Percentiles rank a stretch among this genome's conserved stretches.
phyloP scores from a whole-genome alignment of 2,888 invertebrate species.

The Drosophila pullipes region DNA sequence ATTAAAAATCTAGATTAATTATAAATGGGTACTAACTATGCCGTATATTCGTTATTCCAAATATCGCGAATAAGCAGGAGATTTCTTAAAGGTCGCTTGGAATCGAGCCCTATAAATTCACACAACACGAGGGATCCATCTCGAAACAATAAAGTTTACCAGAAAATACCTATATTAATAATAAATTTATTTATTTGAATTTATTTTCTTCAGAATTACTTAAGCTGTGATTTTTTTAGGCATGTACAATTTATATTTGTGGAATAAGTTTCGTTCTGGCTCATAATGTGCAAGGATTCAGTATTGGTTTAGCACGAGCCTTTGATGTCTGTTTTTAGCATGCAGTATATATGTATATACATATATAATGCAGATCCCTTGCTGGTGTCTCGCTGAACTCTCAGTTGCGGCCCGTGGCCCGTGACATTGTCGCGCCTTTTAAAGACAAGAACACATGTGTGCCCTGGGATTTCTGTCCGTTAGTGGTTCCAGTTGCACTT shows the following conservation, averaged over 20 bases:
- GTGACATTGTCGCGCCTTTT: slow-evolving; percentile 59
- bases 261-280: slow-evolving; percentile 34
- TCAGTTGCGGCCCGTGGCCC: slow-evolving; percentile 35
- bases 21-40: neutral
- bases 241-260: neutral
- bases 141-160: neutral
- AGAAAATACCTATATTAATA: neutral
- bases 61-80: neutral
- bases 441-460: slow-evolving; percentile 44
- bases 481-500: slow-evolving; percentile 53
- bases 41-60: neutral
- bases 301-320: neutral
- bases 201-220: too few relatives aligned
- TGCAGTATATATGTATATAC: neutral
- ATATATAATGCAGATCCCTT: slow-evolving; percentile 3
- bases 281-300: slow-evolving; percentile 33
- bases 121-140: neutral
- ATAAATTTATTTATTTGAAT: neutral
- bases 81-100: neutral
- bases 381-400: slow-evolving; percentile 38
- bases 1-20: neutral
- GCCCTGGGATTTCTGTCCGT: neutral
- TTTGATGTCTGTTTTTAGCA: slow-evolving; percentile 14
- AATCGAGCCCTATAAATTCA: neutral
- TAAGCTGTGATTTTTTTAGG: neutral